Evolutionary conservation across 2,797 vertebrate genomes (phyloP), one percentile per base, ranked within the genome.

Genomic region (Micromesistius poutassou): DNA sequence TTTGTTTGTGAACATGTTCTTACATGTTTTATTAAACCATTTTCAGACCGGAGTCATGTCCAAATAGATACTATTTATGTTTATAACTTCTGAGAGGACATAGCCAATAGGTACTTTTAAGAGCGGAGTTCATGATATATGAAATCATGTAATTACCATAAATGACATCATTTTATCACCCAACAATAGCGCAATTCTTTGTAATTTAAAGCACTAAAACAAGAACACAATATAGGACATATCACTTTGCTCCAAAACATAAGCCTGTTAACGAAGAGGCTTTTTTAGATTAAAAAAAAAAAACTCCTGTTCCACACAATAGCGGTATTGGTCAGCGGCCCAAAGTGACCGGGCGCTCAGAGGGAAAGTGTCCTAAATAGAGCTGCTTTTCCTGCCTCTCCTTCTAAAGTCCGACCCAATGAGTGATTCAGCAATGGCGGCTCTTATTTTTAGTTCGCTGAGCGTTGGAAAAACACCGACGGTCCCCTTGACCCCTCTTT

Each of bases 401-500:
- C 55, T 30, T 74, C 30, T 30, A 14, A 22, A 71, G 66, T 5
- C 76, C 22, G 71, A 30, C 33, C 71, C 75, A 80, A 75, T 73
- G 30, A 78, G 74, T 82, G 78, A 82, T 71, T 76, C 74, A 81
- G 78, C 71, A 76, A 76, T 55, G 74, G 25, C n/a, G 1, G 36
- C 30, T 68, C 40, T 62, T 85, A 84, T 84, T 80, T 83, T 82
- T 83, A 80, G 76, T 70, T 28, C 30, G 22, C 28, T 28, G 71
- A 73, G 42, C 42, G 46, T 36, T 36, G 30, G 22, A 46, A 77
- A 79, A 80, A 73, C n/a, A 75, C 74, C 80, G 80, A 73, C 71
- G 71, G n/a, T 71, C 42, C 31, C 40, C 76, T 83, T 76, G 79
- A 84, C 88, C 80, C 74, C 74, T 86, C 66, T 79, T 85, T 89